A percentile compares a stretch with the other conserved stretches of the same genome.
These are phyloP conservation scores for Ammodytes marinus DNA, from an alignment of 2,113 vertebrate genomes.

Conservation along the genomic window DNA sequence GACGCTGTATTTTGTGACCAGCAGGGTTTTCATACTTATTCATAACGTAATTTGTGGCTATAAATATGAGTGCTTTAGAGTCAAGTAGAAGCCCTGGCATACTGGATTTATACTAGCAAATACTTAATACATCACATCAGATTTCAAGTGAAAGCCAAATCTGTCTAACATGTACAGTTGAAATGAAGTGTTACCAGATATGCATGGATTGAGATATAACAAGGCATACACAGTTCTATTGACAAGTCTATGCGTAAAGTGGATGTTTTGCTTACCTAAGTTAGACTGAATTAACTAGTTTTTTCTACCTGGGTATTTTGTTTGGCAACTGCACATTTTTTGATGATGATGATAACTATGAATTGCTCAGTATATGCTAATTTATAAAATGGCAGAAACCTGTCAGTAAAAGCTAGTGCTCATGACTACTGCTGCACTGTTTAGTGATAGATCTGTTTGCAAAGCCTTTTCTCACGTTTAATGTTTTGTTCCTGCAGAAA, in stretches of 20 bases:
- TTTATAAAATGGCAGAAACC: background rate
- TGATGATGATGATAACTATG: background rate
- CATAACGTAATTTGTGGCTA: background rate
- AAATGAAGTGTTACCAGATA: background rate
- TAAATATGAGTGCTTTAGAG: background rate
- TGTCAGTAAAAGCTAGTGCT: background rate
- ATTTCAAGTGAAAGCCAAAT: background rate
- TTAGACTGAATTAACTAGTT: background rate
- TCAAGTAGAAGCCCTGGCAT: background rate
- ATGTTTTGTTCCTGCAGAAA: constrained; percentile 82
- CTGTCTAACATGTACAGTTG: background rate
- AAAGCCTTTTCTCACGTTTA: background rate
- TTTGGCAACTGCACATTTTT: background rate
- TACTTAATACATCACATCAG: background rate
- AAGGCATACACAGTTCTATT: background rate
- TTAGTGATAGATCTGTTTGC: background rate
- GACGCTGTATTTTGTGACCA: background rate
- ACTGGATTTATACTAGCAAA: background rate
- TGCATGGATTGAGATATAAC: too few species aligned
- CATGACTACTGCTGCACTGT: background rate
- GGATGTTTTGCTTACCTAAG: background rate
- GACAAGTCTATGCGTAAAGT: background rate
- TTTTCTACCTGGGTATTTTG: background rate
- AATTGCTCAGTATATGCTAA: background rate
- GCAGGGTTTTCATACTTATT: background rate